Evolutionary conservation across 2,113 vertebrate species (phyloP).

Genomic region (Eudorcas thomsonii): DNA sequence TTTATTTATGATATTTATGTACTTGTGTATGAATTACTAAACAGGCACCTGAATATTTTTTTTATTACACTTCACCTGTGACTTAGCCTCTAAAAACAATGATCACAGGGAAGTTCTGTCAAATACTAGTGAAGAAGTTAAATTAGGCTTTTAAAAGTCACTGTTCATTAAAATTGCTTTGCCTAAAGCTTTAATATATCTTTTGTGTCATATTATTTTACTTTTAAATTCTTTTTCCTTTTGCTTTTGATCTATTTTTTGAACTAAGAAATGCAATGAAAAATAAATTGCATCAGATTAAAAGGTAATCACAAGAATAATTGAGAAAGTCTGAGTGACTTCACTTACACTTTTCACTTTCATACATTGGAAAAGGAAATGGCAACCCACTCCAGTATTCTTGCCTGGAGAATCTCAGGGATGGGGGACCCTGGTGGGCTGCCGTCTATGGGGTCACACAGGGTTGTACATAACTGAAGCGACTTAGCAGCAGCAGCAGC

Average conservation of each 20-base stretch:
- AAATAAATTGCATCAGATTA: background rate
- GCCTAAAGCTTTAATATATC: background rate
- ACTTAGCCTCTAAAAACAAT: conserved; percentile 14
- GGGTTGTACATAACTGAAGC: background rate
- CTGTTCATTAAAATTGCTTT: conserved; percentile 31
- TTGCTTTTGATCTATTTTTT: background rate
- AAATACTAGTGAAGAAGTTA: background rate
- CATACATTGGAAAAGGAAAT: background rate
- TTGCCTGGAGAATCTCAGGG: background rate
- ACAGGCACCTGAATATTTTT: background rate
- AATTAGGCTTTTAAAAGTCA: background rate
- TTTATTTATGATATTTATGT: background rate
- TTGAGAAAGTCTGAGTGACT: background rate
- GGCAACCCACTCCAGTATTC: background rate
- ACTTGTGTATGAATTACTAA: background rate
- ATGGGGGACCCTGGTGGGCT: background rate
- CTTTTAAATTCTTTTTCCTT: background rate
- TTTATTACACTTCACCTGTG: background rate
- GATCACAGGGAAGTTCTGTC: background rate
- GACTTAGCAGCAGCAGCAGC: background rate
- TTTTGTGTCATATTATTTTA: background rate
- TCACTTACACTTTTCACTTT: background rate
- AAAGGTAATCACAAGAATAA: conserved; percentile 37
- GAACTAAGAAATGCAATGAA: conserved; percentile 14
- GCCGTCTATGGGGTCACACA: background rate